Percentiles rank a stretch among this genome's conserved stretches.
Conservation (phyloP, 1,140 invertebrate species). For the Danaus melanippus region DNA sequence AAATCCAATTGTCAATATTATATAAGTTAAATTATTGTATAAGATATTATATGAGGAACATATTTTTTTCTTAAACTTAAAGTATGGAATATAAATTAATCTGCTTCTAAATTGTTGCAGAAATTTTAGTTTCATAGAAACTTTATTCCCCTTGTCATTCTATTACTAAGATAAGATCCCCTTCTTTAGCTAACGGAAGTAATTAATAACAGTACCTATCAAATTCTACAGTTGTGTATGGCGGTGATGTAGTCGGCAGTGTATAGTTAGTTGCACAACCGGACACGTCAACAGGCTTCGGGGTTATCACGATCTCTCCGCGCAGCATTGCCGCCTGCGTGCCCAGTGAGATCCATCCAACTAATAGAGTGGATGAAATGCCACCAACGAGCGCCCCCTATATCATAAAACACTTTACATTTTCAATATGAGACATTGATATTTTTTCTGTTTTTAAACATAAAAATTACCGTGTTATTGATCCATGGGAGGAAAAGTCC, state of each 20-base stretch:
- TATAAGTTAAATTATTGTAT: no score
- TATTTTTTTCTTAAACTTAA: not conserved
- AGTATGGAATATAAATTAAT: no score
- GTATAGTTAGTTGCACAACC: conserved; percentile 72
- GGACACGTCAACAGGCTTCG: conserved; percentile 74
- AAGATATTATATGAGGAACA: not conserved
- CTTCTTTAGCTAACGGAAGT: not conserved
- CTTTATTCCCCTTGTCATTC: no score
- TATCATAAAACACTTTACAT: conserved; percentile 4
- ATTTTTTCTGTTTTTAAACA: not conserved
- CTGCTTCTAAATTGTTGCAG: no score
- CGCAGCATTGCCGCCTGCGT: conserved; percentile 81
- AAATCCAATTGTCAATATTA: no score
- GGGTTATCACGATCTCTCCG: conserved; percentile 73
- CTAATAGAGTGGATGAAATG: conserved; percentile 77
- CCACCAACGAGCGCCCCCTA: conserved; percentile 87
- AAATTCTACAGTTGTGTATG: conserved; percentile 32
- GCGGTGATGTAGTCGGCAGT: conserved; percentile 17
- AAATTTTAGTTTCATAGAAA: no score
- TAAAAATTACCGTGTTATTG: conserved; percentile 74
- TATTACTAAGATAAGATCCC: no score
- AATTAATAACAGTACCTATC: conserved; percentile 31
- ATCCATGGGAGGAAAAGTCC: conserved; percentile 84
- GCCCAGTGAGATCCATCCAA: conserved; percentile 90
- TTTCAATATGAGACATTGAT: not conserved